Base-by-base conservation (phyloP, 2,797 vertebrate species). In the Cichlasoma orientale region DNA sequence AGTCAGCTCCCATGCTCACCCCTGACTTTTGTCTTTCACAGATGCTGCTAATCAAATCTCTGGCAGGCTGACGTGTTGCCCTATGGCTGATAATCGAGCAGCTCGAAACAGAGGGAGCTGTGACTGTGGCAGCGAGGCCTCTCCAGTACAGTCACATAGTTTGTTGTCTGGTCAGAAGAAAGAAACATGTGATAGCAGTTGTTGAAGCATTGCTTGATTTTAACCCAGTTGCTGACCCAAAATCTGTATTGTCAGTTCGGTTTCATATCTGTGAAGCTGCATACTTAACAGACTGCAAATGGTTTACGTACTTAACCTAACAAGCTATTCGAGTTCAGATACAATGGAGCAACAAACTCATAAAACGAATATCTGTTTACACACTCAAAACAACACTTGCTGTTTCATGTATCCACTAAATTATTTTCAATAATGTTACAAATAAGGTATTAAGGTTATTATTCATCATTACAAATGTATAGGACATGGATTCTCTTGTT, bases 21-120 rank as follows among this genome's bases (percentile, higher is more conserved):
- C 59, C 52, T 80, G 50, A 86, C 80, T 84, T 75, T 61, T 21
- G 14, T 74, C 72, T 73, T 77, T 41, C 68, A 74, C 89, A 86
- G 79, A 88, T 52, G 41, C 78, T 74, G 72, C 73, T 81, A 84
- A 87, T 90, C 81, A 86, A 77, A 85, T 72, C 47, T 86, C 36
- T 68, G 74, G 74, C 79, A 56, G 81, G 54, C 74, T 56, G 84
- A 81, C 50, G 19, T 83, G 82, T 76, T 79, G 77, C 74, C 77
- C 70, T 56, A 63, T n/a, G 5, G 68, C 72, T 7, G 57, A 86
- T 77, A 82, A 80, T 88, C 86, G 61, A 79, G 58, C 73, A 10
- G 74, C 56, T 50, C 25, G 58, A 73, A 82, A 80, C 47, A 56
- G 57, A 59, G 27, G 68, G 27, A 53, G 81, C 75, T 2, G 71